Percentiles rank a stretch among this genome's conserved stretches.
Conservation (phyloP, 1,140 invertebrate species). For the Chionoecetes opilio region DNA sequence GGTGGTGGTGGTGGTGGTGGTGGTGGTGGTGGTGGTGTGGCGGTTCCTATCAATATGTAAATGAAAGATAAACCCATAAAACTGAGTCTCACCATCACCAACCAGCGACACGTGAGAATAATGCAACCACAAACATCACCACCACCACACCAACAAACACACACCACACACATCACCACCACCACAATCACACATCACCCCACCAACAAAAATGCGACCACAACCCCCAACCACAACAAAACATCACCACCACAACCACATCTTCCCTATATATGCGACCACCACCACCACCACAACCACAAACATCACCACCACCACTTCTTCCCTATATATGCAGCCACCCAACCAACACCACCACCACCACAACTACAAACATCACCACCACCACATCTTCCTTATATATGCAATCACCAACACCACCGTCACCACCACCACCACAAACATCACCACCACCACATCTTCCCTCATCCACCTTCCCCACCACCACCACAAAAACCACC, state of each 20-base stretch:
- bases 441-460: neutral
- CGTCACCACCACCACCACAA: too few relatives aligned
- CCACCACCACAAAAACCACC: too few relatives aligned
- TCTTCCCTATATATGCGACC: neutral
- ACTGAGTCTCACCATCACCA: slow-evolving; percentile 34
- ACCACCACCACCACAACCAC: slow-evolving; percentile 40
- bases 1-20: neutral
- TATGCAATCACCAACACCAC: too few relatives aligned
- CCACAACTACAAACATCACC: too few relatives aligned
- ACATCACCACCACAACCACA: neutral
- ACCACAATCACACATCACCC: neutral
- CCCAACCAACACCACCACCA: too few relatives aligned
- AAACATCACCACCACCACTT: slow-evolving; percentile 1
- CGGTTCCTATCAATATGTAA: slow-evolving; percentile 65
- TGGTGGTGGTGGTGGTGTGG: too few relatives aligned
- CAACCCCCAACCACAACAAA: neutral
- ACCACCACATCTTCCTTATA: too few relatives aligned
- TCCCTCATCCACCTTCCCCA: too few relatives aligned
- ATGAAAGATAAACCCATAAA: slow-evolving; percentile 67
- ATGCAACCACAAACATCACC: slow-evolving; percentile 42
- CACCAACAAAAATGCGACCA: slow-evolving; percentile 20
- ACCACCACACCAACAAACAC: neutral
- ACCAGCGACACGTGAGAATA: slow-evolving; percentile 47
- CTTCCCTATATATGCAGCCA: neutral
- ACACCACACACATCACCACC: slow-evolving; percentile 8